Evolutionary conservation across 2,113 vertebrate genomes (phyloP).

Genomic region (Salvelinus fontinalis): DNA sequence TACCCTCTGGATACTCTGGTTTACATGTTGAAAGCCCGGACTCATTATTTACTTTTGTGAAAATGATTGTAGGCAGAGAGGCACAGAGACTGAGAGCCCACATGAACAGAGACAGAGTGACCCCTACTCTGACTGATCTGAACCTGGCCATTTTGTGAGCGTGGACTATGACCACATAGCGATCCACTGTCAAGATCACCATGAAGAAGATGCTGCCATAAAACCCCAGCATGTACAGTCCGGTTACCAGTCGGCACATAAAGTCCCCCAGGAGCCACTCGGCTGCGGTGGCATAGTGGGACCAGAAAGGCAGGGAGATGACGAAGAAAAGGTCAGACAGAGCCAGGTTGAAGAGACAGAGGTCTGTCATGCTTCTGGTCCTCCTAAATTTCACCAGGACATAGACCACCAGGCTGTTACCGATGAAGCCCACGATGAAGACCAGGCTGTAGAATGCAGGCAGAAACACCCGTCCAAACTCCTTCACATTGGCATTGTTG

Average conservation of each 20-base stretch:
- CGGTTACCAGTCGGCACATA: slow-evolving; percentile 76
- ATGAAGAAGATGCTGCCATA: slow-evolving; percentile 86
- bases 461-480: slow-evolving; percentile 63
- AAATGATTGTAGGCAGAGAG: slow-evolving; percentile 68
- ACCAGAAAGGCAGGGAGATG: slow-evolving; percentile 79
- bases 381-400: slow-evolving; percentile 74
- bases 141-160: slow-evolving; percentile 58
- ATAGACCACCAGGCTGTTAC: slow-evolving; percentile 81
- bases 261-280: slow-evolving; percentile 79
- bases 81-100: slow-evolving; percentile 70
- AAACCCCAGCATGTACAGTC: slow-evolving; percentile 75
- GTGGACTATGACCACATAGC: slow-evolving; percentile 82
- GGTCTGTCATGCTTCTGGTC: slow-evolving; percentile 77
- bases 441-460: slow-evolving; percentile 77
- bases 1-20: not conserved
- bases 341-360: slow-evolving; percentile 86
- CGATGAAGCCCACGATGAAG: slow-evolving; percentile 69
- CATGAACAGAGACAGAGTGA: slow-evolving; percentile 38
- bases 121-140: slow-evolving; percentile 63
- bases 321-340: slow-evolving; percentile 84
- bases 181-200: slow-evolving; percentile 84
- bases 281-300: slow-evolving; percentile 51
- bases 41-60: slow-evolving; percentile 55
- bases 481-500: rapidly evolving
- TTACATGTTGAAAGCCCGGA: slow-evolving; percentile 36